Evolutionary conservation across 2,113 vertebrate genomes (phyloP).

Genomic region (Ginglymostoma cirratum): DNA sequence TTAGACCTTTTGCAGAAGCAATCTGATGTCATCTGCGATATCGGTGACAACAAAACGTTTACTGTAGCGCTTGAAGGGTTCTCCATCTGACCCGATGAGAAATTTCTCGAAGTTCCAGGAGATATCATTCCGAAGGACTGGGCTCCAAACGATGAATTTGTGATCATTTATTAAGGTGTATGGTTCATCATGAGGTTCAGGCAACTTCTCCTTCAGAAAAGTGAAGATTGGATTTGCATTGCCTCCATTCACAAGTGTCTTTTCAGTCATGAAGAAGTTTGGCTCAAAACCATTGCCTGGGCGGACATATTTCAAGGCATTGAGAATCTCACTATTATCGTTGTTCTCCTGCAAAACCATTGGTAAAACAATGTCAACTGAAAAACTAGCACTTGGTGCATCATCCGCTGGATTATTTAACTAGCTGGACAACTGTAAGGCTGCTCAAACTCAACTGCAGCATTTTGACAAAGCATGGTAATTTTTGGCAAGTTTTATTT

Average conservation of each 20-base stretch:
- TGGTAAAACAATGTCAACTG: neutral
- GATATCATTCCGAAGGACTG: conserved; percentile 75
- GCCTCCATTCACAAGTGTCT: conserved; percentile 82
- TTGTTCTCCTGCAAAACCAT: conserved; percentile 67
- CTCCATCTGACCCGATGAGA: conserved; percentile 69
- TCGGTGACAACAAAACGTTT: conserved; percentile 72
- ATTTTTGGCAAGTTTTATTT: neutral
- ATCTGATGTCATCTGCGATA: conserved; percentile 77
- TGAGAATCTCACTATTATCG: conserved; percentile 78
- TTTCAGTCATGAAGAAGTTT: conserved; percentile 78
- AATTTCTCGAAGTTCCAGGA: conserved; percentile 96
- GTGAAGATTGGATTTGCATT: conserved; percentile 72
- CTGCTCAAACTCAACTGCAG: neutral
- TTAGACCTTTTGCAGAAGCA: conserved; percentile 57
- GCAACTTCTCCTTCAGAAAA: conserved; percentile 67
- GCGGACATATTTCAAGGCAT: conserved; percentile 70
- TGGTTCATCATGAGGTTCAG: conserved; percentile 67
- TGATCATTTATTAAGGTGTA: conserved; percentile 68
- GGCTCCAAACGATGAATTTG: conserved; percentile 78
- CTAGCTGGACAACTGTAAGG: neutral
- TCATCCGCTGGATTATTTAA: neutral
- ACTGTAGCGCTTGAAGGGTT: conserved; percentile 81
- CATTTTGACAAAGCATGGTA: neutral
- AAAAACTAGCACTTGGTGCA: neutral
- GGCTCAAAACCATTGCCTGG: conserved; percentile 82